These are phyloP conservation scores for Drosophila virilis DNA, from an alignment of 1,140 invertebrate species.

Conservation along the genomic window DNA sequence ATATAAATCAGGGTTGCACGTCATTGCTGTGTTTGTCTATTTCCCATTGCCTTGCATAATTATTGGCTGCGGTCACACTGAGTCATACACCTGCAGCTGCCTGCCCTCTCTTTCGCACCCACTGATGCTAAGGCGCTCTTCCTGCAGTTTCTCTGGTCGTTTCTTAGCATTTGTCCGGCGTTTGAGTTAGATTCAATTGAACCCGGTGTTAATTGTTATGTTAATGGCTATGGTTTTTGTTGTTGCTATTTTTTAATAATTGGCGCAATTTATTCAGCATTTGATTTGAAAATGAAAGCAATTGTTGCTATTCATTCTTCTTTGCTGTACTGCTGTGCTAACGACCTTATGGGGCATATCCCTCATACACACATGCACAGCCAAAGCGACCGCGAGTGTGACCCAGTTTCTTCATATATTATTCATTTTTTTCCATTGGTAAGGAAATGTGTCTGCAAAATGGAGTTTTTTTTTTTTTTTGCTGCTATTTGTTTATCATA, in stretches of 20 bases:
- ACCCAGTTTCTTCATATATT: conserved; percentile 21
- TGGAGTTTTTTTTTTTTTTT: conserved; percentile 9
- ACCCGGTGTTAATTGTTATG: conserved; percentile 68
- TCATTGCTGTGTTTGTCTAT: conserved; percentile 12
- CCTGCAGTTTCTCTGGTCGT: background rate
- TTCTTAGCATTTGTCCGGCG: conserved; percentile 7
- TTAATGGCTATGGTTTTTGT: conserved; percentile 30
- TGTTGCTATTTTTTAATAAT: conserved; percentile 53
- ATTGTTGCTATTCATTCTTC: conserved; percentile 17
- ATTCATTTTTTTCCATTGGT: conserved; percentile 7
- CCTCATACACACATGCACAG: conserved; percentile 3
- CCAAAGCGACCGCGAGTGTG: conserved; percentile 11
- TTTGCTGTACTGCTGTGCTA: conserved; percentile 6
- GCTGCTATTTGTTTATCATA: conserved; percentile 11
- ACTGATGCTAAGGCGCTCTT: background rate
- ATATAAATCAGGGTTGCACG: background rate
- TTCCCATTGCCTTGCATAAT: conserved; percentile 48
- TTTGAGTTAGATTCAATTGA: conserved; percentile 62
- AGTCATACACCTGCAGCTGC: conserved; percentile 38
- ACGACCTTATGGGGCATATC: conserved; percentile 34
- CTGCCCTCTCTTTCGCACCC: conserved; percentile 11
- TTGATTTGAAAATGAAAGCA: conserved; percentile 65
- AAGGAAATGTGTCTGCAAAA: conserved; percentile 26
- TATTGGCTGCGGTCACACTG: conserved; percentile 41
- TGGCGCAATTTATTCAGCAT: conserved; percentile 62